Percentiles rank a stretch among this genome's conserved stretches.
These are phyloP conservation scores for Nothobranchius kuhntae DNA, from an alignment of 2,113 vertebrate genomes.

Conservation along the genomic window DNA sequence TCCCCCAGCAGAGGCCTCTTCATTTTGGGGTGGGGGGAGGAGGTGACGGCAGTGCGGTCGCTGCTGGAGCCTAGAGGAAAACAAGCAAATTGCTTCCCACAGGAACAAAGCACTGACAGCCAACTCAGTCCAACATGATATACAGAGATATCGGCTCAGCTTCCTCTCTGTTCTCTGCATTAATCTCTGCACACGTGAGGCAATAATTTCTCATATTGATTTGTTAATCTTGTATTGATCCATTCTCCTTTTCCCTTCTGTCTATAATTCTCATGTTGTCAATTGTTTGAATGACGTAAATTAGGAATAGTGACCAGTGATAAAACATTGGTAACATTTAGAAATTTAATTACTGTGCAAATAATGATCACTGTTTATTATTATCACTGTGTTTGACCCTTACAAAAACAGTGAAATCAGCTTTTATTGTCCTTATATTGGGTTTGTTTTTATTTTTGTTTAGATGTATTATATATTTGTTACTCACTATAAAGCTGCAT, in stretches of 20 bases:
- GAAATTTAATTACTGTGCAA: too few species aligned
- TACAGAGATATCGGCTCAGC: slow-evolving; percentile 18
- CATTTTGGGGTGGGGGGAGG: slow-evolving; percentile 49
- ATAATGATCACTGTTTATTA: too few species aligned
- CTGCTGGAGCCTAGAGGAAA: slow-evolving; percentile 51
- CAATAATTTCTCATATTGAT: slow-evolving; percentile 20
- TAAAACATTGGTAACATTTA: too few species aligned
- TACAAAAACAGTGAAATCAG: too few species aligned
- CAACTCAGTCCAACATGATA: slow-evolving; percentile 52
- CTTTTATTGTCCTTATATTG: too few species aligned
- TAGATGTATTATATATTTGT: too few species aligned
- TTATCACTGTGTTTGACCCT: too few species aligned
- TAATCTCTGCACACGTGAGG: slow-evolving; percentile 12
- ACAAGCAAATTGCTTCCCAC: slow-evolving; percentile 68
- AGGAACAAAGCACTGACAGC: slow-evolving; percentile 37
- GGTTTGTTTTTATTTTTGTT: too few species aligned
- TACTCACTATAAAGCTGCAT: too few species aligned
- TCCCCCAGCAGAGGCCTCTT: slow-evolving; percentile 69
- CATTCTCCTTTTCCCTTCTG: slow-evolving; percentile 5
- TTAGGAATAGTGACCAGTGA: neutral
- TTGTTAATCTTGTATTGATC: neutral
- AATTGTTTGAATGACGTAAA: neutral
- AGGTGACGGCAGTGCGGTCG: slow-evolving; percentile 27
- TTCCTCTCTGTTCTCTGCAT: slow-evolving; percentile 18
- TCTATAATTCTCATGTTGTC: neutral